Evolutionary conservation across 2,888 invertebrate species (phyloP).

Genomic region (Troides oblongomaculatus): DNA sequence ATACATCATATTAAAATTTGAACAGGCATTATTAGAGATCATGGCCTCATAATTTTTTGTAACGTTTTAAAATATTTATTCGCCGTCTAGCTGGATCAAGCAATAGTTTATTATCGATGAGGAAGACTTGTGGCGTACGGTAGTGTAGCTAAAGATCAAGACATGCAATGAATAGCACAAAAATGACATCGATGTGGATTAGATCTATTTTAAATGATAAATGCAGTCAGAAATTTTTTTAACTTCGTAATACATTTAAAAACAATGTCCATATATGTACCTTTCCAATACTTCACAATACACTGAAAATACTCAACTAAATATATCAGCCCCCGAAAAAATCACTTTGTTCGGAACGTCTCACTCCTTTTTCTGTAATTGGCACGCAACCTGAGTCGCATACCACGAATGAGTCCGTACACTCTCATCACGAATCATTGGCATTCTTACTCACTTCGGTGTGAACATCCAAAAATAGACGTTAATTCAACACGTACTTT

Average conservation of each 20-base stretch:
- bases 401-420: slow-evolving; percentile 33
- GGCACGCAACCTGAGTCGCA: slow-evolving; percentile 47
- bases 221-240: not conserved
- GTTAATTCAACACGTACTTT: slow-evolving; percentile 10
- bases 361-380: slow-evolving; percentile 50
- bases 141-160: not conserved
- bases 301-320: not conserved
- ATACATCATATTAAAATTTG: too few species aligned
- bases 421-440: slow-evolving; percentile 15
- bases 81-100: not conserved
- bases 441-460: slow-evolving; percentile 27
- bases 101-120: not conserved
- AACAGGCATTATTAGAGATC: not conserved
- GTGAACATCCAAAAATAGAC: slow-evolving; percentile 26
- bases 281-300: not conserved
- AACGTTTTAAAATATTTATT: not conserved
- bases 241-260: not conserved
- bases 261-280: not conserved
- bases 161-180: not conserved
- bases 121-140: not conserved
- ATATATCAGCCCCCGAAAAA: slow-evolving; percentile 31
- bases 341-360: slow-evolving; percentile 43
- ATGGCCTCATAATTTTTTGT: not conserved
- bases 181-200: not conserved
- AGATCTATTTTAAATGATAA: not conserved